Conservation (phyloP, 2,113 vertebrate genomes). For the Vireo altiloquus region DNA sequence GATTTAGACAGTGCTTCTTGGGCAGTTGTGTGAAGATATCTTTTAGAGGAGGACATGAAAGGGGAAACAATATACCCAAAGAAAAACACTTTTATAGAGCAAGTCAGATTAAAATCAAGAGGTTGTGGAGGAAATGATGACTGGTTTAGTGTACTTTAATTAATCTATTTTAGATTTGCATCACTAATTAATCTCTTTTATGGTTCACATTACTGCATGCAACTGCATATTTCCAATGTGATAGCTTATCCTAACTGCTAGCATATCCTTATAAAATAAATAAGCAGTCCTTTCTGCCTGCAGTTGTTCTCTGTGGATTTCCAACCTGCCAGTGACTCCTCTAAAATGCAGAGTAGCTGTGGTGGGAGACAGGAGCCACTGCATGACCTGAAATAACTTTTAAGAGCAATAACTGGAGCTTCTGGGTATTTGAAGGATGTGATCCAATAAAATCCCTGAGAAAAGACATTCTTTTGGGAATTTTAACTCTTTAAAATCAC, state of each 20-base stretch:
- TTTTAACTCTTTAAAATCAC: not conserved
- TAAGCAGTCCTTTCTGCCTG: not conserved
- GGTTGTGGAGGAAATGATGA: not conserved
- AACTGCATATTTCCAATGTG: not conserved
- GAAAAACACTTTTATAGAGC: conserved; percentile 3
- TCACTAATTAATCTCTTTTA: conserved; percentile 33
- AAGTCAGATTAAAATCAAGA: conserved; percentile 5
- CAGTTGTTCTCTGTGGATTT: conserved; percentile 1
- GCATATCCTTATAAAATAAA: conserved; percentile 16
- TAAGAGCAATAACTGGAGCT: not conserved
- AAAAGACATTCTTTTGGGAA: not conserved
- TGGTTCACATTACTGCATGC: not conserved
- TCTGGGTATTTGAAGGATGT: not conserved
- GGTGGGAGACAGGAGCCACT: not conserved
- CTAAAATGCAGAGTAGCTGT: not conserved
- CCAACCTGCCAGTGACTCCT: not conserved
- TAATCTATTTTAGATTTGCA: conserved; percentile 16
- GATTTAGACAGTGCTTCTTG: not conserved
- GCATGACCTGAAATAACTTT: not conserved
- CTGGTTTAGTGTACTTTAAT: conserved; percentile 16
- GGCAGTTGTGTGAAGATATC: not conserved
- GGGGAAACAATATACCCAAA: not conserved
- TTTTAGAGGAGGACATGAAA: not conserved
- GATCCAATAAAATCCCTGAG: not conserved
- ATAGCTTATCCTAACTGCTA: not conserved